A percentile compares a stretch with the other conserved stretches of the same genome.
These are phyloP conservation scores for Bimastos eiseni DNA, from an alignment of 2,888 invertebrate genomes.

Conservation along the genomic window DNA sequence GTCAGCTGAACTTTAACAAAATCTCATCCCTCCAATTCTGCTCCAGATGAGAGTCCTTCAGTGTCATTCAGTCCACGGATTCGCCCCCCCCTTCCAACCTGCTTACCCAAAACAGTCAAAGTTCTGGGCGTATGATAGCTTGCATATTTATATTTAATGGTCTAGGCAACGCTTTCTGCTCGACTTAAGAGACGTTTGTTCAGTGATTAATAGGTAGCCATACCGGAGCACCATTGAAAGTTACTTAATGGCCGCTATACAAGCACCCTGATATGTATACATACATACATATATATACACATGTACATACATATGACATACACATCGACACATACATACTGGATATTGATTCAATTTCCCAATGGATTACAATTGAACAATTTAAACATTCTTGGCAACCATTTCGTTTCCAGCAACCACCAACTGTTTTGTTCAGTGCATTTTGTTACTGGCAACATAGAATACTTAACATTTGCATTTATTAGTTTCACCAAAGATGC, in stretches of 20 bases:
- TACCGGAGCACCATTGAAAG: not conserved
- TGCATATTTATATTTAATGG: too few species aligned
- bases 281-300: constrained; percentile 19
- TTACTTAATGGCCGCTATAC: not conserved
- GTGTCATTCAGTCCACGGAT: not conserved
- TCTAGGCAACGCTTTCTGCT: too few species aligned
- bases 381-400: not conserved
- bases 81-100: not conserved
- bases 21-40: not conserved
- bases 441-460: too few species aligned
- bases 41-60: not conserved
- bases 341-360: not conserved
- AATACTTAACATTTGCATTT: too few species aligned
- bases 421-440: too few species aligned
- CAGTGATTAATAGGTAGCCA: not conserved
- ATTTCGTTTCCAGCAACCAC: not conserved
- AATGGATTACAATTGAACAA: not conserved
- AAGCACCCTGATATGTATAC: not conserved
- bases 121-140: too few species aligned
- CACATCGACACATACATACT: constrained; percentile 13
- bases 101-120: not conserved
- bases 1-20: not conserved
- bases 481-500: too few species aligned
- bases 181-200: too few species aligned
- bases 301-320: constrained; percentile 21